Evolutionary conservation across 2,888 invertebrate genomes (phyloP), one percentile per base, ranked within the genome.

Genomic region (Apamea epomidion): DNA sequence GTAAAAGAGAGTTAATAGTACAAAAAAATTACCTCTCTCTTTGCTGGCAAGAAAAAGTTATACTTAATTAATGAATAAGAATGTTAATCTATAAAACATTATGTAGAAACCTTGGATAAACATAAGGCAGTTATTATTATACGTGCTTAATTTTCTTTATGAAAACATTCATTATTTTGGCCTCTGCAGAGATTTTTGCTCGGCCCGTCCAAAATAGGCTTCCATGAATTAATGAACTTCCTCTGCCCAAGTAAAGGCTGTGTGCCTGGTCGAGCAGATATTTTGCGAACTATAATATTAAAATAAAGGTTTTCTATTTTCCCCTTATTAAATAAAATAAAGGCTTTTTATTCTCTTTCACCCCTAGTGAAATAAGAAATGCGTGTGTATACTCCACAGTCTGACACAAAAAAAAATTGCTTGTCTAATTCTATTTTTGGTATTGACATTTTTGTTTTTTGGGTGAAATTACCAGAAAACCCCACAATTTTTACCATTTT

Each of bases 191-290:
- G 75, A 85, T 82, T 88, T 81, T 82, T 85, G 78, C 86, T 83
- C 84, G 84, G 18, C 67, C 48, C 75, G 69, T 74, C 81, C 85
- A 77, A 89, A 90, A 90, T 89, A 90, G 89, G 85, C 84, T 83
- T 77, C 85, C 79, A 86, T 87, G 90, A 92, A 91, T 92, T 92
- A 93, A 91, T 92, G 89, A 91, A 89, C 85, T 85, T 81, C 82
- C 87, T 85, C 79, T 80, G 68, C 62, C 68, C n/a, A 16, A 45
- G 37, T 88, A 82, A 90, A 67, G 87, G 0, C 18, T 14, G 74
- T 62, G 10, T 6, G 1, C 32, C 79, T 42, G 60, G 45, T 10
- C 10, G 21, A 64, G 73, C 80, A 58, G 69, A 80, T 79, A 80
- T 80, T 32, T 64, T 73, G 58, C 3, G 42, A 42, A 42, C 42